Percentiles rank a stretch among this genome's conserved stretches.
phyloP scores from a whole-genome alignment of 2,888 invertebrate species.

The Galerucella nymphaeae region DNA sequence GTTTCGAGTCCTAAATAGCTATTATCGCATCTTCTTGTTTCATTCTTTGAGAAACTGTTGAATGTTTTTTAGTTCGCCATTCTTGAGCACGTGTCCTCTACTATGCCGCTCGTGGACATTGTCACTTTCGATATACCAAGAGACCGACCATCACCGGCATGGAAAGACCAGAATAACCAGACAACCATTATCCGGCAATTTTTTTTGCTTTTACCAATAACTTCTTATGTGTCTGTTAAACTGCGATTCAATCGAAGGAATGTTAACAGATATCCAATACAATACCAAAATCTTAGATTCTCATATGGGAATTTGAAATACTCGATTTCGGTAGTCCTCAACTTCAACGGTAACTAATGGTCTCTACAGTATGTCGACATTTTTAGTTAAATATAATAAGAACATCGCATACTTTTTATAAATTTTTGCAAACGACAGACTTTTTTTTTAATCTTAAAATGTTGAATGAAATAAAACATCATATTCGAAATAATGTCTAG shows the following conservation, averaged over 20 bases:
- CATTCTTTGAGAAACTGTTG: conserved; percentile 39
- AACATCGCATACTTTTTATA: too few relatives aligned
- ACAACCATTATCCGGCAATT: conserved; percentile 59
- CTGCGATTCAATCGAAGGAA: conserved; percentile 55
- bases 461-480: too few relatives aligned
- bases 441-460: too few relatives aligned
- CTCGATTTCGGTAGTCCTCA: conserved; percentile 24
- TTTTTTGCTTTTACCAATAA: conserved; percentile 55
- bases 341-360: conserved; percentile 1
- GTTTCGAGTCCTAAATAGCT: conserved; percentile 39
- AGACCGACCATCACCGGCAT: conserved; percentile 41
- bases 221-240: conserved; percentile 59
- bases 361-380: neutral
- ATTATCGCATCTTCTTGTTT: conserved; percentile 41
- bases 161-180: conserved; percentile 55
- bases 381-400: neutral
- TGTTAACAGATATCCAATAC: conserved; percentile 53
- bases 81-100: conserved; percentile 40
- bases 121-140: conserved; percentile 53
- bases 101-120: conserved; percentile 51
- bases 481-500: too few relatives aligned
- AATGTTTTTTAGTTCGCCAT: conserved; percentile 36
- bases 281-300: conserved; percentile 50
- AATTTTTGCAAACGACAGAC: too few relatives aligned
- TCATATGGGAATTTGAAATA: conserved; percentile 37